Evolutionary conservation across 2,797 vertebrate genomes (phyloP), one percentile per base, ranked within the genome.

Genomic region (Xiphorhynchus erythropygius): DNA sequence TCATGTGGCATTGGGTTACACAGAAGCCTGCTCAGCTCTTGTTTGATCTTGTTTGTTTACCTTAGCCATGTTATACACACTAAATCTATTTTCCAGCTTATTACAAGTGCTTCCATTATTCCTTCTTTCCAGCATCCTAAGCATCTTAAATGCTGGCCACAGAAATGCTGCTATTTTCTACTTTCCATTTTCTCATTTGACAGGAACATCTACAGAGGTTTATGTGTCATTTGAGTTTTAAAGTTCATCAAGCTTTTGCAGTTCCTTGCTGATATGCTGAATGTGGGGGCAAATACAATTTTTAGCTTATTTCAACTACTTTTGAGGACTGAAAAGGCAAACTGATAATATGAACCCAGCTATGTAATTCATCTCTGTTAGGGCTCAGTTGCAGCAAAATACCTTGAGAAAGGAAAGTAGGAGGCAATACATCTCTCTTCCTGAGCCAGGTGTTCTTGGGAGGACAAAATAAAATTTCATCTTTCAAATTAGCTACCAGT

Each of bases 11-110:
- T 93, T 82, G 3, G 12, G 84, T 96, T 97, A 94, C 95, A 94
- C 42, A 95, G 71, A 93, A 81, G 82, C 91, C 87, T 94, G 89
- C 68, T 82, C 62, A 90, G 76, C 55, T 91, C 94, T 71, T 94
- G 94, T 83, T 83, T 89, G 84, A 96, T 93, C 90, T 91, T 95
- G 84, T 93, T 96, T 95, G 82, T 96, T 97, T 92, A 93, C 93
- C 67, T 95, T 67, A 93, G 74, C 84, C 85, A 84, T 73, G 65
- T 80, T 91, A 57, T 27, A 87, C 5, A n/a, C 87, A 77, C 79
- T 83, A 89, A 49, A 94, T 96, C 94, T 93, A 62, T 94, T 94
- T 93, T 89, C 77, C 78, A 93, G 89, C 64, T 97, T 80, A 77
- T 80, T 71, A 94, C 85, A 95, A 96, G 42, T 55, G 44, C 14